Evolutionary conservation across 2,113 vertebrate species (phyloP).

Genomic region (Etheostoma spectabile): DNA sequence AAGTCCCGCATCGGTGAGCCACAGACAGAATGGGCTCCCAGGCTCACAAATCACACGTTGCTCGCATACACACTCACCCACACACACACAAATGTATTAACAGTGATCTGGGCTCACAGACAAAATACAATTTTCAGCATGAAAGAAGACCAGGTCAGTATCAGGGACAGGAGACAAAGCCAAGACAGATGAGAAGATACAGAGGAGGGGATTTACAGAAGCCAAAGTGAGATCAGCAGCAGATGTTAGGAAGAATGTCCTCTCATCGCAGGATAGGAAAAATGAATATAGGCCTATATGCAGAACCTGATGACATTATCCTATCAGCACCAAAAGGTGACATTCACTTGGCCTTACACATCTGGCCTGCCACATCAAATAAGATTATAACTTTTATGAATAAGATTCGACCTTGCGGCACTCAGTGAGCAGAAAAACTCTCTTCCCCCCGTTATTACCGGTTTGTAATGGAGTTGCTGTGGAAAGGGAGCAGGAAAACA

Average conservation of each 20-base stretch:
- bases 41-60: slow-evolving; percentile 41
- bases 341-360: slow-evolving; percentile 65
- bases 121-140: slow-evolving; percentile 41
- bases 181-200: slow-evolving; percentile 31
- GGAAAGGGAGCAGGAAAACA: slow-evolving; percentile 38
- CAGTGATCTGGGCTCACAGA: slow-evolving; percentile 30
- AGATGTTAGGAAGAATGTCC: slow-evolving; percentile 60
- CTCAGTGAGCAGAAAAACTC: slow-evolving; percentile 26
- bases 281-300: slow-evolving; percentile 56
- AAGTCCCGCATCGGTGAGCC: slow-evolving; percentile 49
- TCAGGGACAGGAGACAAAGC: slow-evolving; percentile 32
- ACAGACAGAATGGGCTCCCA: slow-evolving; percentile 63
- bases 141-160: slow-evolving; percentile 44
- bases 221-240: slow-evolving; percentile 50
- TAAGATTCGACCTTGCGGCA: slow-evolving; percentile 61
- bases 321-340: slow-evolving; percentile 75
- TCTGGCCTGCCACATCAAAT: slow-evolving; percentile 67
- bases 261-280: slow-evolving; percentile 29
- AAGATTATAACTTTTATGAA: background rate
- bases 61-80: slow-evolving; percentile 5
- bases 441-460: slow-evolving; percentile 7
- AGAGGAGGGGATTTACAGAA: slow-evolving; percentile 15
- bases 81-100: slow-evolving; percentile 45
- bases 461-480: slow-evolving; percentile 33
- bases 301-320: slow-evolving; percentile 70